A percentile compares a stretch with the other conserved stretches of the same genome.
These are phyloP conservation scores for Penelope pileata DNA, from an alignment of 2,113 vertebrate species.

Conservation along the genomic window DNA sequence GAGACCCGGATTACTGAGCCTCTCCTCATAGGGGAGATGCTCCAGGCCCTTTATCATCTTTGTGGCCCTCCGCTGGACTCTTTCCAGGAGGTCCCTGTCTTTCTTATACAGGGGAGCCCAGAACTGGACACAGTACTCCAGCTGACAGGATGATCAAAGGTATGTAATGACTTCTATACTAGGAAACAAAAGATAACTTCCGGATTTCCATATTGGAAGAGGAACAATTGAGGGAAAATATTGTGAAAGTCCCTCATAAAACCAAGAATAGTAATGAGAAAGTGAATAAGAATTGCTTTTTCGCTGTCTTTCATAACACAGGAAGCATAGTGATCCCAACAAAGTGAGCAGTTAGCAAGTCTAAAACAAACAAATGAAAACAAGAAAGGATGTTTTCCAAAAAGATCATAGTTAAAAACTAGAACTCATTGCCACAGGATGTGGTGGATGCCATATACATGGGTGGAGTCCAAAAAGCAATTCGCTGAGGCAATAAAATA, in stretches of 20 bases:
- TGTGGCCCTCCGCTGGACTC: too few species aligned
- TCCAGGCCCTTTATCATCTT: too few species aligned
- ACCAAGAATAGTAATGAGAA: neutral
- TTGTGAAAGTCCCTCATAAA: neutral
- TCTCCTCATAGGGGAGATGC: too few species aligned
- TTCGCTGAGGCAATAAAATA: neutral
- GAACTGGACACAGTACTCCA: too few species aligned
- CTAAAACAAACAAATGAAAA: neutral
- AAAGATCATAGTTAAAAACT: neutral
- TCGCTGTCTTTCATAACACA: neutral
- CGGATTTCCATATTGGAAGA: conserved; percentile 12
- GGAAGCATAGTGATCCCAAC: neutral
- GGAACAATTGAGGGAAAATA: neutral
- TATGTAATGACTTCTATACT: neutral
- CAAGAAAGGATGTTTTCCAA: neutral
- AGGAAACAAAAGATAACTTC: neutral
- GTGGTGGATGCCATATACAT: neutral
- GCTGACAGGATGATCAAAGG: conserved; percentile 21
- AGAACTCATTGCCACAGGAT: neutral
- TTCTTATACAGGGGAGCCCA: too few species aligned
- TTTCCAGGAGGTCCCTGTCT: too few species aligned
- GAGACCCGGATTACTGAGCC: too few species aligned
- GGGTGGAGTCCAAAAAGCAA: neutral
- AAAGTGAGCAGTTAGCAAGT: neutral
- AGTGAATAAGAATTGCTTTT: neutral